Evolutionary conservation across 2,888 invertebrate species (phyloP).

Genomic region (Iselma pallidipennis): DNA sequence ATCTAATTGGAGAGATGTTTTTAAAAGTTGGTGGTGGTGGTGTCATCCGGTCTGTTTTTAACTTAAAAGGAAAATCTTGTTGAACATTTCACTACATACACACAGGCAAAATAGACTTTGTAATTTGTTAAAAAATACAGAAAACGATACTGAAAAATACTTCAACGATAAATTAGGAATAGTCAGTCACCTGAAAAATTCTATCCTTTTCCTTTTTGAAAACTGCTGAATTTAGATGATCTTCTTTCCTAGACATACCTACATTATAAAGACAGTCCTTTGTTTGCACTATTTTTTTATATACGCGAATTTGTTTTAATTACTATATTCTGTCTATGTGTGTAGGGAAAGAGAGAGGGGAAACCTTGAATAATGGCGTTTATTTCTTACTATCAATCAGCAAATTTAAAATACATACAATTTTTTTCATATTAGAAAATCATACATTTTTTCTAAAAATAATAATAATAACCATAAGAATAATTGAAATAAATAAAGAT

Average conservation of each 20-base stretch:
- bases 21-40: no score
- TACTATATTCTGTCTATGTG: neutral
- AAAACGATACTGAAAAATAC: no score
- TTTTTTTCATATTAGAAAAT: neutral
- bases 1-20: neutral
- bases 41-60: neutral
- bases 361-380: conserved; percentile 35
- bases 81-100: neutral
- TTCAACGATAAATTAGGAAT: neutral
- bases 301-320: neutral
- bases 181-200: no score
- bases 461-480: neutral
- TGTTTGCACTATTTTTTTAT: conserved; percentile 11
- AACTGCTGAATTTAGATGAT: neutral
- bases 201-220: neutral
- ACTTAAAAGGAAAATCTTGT: conserved; percentile 1
- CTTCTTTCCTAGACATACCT: neutral
- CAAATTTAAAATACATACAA: conserved; percentile 14
- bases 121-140: no score
- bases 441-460: neutral
- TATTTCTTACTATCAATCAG: conserved; percentile 35
- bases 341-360: conserved; percentile 24
- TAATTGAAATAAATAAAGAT: neutral
- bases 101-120: no score
- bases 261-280: conserved; percentile 20